Conservation (phyloP, 1,140 invertebrate genomes). For the Aphaenogaster rudis region DNA sequence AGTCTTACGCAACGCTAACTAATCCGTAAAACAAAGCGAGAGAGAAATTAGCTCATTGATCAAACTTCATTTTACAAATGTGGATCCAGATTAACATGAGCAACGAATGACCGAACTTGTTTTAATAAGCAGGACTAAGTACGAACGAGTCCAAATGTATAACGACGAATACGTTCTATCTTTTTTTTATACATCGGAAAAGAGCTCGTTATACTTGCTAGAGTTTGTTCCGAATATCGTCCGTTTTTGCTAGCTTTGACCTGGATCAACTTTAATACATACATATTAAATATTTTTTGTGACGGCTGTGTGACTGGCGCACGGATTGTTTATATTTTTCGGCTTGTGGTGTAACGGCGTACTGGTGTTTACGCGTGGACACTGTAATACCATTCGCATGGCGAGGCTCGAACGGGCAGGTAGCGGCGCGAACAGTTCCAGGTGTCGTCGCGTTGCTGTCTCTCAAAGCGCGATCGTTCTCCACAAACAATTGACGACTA, state of each 20-base stretch:
- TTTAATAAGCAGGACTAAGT: slow-evolving; percentile 3
- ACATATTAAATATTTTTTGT: not conserved
- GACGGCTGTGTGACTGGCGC: not conserved
- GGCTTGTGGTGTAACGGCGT: not conserved
- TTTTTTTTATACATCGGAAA: not conserved
- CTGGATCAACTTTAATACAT: not conserved
- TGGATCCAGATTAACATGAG: not conserved
- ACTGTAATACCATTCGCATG: not conserved
- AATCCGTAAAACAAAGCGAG: not conserved
- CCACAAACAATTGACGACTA: not conserved
- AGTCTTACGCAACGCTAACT: not conserved
- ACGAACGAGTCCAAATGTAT: not conserved
- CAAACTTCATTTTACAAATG: not conserved
- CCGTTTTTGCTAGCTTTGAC: not conserved
- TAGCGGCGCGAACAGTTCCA: not conserved
- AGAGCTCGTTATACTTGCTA: not conserved
- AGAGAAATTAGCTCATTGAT: not conserved
- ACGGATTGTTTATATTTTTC: not conserved
- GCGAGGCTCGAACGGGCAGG: not conserved
- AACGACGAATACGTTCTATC: not conserved
- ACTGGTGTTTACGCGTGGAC: not conserved
- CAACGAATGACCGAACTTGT: not conserved
- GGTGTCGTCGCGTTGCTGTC: not conserved
- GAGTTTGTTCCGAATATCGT: not conserved
- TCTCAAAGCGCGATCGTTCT: not conserved